Base-by-base conservation (phyloP, 2,888 invertebrate genomes). In the Coecobrya sp. region DNA sequence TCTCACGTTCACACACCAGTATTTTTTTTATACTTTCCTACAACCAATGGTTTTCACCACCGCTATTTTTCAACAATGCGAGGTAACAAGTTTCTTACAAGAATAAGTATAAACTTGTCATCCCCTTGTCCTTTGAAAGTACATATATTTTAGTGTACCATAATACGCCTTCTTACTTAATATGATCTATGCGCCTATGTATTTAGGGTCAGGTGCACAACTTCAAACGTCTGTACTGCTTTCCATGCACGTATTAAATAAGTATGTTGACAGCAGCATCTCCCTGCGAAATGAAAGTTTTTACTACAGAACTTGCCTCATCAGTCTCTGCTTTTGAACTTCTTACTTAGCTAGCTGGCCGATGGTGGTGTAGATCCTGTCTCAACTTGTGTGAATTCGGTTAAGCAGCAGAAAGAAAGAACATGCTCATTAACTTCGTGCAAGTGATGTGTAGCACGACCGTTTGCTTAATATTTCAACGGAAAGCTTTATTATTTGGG, bases 1-100 rank as follows among this genome's bases (percentile, higher is more conserved):
- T 86, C 73, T 76, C 76, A 86, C 76, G 55, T 86, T 86, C 76
- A 86, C 86, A 86, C 86, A 73, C 16, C 19, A 81, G 27, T 68
- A 68, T 68, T 30, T 68, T 19, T 27, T 25, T 7, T 68, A n/a
- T 13, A 36, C 36, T 4, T 36, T 68, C 8, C 1, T 25, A 13
- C 16, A 68, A 68, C 4, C 10, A 30, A 30, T 30, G 73, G 42
- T 45, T 22, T 45, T 5, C 22, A 73, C 36, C 42, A 73, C 45
- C 70, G 2, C 8, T 59, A n/a, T 59, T 59, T n/a, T 59, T 59
- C 27, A 65, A 27, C 70, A 70, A 70, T 70, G n/a, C n/a, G 11
- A 11, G n/a, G 22, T 45, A 73, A 22, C 45, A 42, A 36, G 42
- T 73, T 45, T 16, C 1, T n/a, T 22, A 73, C 73, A 73, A 19